phyloP scores from a whole-genome alignment of 92 coral and sea anemone genomes.

The Zoanthus gigantus region DNA sequence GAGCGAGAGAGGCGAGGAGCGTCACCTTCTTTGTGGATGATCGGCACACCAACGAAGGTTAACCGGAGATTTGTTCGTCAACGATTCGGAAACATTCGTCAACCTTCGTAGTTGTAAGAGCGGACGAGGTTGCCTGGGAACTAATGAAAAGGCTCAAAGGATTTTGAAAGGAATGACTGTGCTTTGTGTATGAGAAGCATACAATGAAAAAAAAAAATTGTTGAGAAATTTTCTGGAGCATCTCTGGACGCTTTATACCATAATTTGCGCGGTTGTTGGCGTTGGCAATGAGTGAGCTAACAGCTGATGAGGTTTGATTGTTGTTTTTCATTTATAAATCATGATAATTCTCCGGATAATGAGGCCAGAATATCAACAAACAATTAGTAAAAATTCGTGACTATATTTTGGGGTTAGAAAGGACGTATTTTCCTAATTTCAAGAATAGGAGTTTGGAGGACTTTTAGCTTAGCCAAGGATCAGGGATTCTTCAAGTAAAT shows the following conservation, averaged over 20 bases:
- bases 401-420: not conserved
- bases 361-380: slow-evolving; percentile 14
- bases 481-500: not conserved
- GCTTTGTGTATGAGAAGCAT: not conserved
- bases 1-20: not conserved
- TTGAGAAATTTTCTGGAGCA: slow-evolving; percentile 31
- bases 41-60: not conserved
- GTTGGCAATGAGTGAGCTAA: slow-evolving; percentile 71
- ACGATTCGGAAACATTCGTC: slow-evolving; percentile 23
- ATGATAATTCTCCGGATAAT: slow-evolving; percentile 20
- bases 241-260: slow-evolving; percentile 24
- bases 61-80: not conserved
- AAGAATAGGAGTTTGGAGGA: not conserved
- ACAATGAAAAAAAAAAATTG: slow-evolving; percentile 17
- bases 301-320: slow-evolving; percentile 75
- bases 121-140: slow-evolving; percentile 58
- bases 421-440: not conserved
- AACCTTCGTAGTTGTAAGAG: not conserved
- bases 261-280: slow-evolving; percentile 13
- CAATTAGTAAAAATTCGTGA: not conserved
- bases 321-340: slow-evolving; percentile 4
- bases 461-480: not conserved
- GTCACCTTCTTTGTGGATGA: not conserved
- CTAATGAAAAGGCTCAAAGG: slow-evolving; percentile 1
- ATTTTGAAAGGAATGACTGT: slow-evolving; percentile 28